Conservation (phyloP, 2,113 vertebrate species). For the Cochlearius cochlearius region DNA sequence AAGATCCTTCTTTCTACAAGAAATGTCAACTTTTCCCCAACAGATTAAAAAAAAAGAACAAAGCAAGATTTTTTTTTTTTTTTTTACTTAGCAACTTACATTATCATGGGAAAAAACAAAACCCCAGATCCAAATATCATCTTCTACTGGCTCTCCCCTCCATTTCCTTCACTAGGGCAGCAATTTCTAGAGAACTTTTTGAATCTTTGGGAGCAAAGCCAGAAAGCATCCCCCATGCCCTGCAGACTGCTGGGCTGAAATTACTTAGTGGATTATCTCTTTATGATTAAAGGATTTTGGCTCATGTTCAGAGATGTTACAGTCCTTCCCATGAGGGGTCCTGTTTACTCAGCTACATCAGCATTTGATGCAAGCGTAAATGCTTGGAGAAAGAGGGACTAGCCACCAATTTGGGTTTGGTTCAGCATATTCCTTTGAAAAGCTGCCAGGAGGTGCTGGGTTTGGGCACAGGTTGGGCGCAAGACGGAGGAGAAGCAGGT, state of each 20-base stretch:
- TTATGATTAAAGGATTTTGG: constrained; percentile 51
- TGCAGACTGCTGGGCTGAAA: constrained; percentile 19
- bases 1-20: not conserved
- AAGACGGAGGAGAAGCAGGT: not conserved
- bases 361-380: not conserved
- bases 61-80: not conserved
- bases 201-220: not conserved
- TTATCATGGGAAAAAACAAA: not conserved
- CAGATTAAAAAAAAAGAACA: not conserved
- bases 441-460: not conserved
- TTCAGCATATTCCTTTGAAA: not conserved
- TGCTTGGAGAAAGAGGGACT: not conserved
- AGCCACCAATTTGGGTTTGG: not conserved
- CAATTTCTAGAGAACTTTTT: not conserved
- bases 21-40: not conserved
- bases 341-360: not conserved
- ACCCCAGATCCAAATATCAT: fast-evolving
- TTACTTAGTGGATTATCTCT: constrained; percentile 39
- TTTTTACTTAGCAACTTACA: not conserved
- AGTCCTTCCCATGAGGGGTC: not conserved
- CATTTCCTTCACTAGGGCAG: not conserved
- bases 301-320: constrained; percentile 1
- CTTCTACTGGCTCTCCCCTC: not conserved
- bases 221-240: not conserved
- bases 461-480: not conserved